phyloP scores from a whole-genome alignment of 2,113 vertebrate species.

The Rana temporaria region DNA sequence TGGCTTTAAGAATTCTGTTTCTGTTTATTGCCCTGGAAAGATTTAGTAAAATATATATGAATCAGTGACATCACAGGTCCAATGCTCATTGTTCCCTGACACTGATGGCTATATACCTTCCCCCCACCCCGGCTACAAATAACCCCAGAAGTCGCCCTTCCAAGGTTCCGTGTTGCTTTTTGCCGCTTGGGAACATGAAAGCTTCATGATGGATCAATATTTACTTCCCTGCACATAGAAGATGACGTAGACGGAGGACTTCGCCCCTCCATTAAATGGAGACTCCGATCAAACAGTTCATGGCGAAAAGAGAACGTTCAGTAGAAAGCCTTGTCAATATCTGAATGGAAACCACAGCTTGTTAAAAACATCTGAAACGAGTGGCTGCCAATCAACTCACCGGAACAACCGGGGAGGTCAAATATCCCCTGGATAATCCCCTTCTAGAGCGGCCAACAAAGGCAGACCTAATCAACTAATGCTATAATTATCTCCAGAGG shows the following conservation, averaged over 20 bases:
- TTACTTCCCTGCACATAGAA: neutral
- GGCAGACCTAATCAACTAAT: constrained; percentile 54
- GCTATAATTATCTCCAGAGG: constrained; percentile 35
- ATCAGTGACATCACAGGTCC: too few relatives aligned
- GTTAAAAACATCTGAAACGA: constrained; percentile 34
- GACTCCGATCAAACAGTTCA: constrained; percentile 34
- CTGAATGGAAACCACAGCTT: constrained; percentile 36
- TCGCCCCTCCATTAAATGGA: neutral
- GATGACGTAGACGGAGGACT: constrained; percentile 1
- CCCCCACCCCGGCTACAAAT: too few relatives aligned
- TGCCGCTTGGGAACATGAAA: neutral
- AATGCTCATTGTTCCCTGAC: too few relatives aligned
- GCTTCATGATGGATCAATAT: constrained; percentile 4
- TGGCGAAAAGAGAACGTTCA: constrained; percentile 30
- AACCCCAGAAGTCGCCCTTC: neutral
- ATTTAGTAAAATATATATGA: too few relatives aligned
- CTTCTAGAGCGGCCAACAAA: constrained; percentile 45
- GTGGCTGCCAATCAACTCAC: constrained; percentile 45
- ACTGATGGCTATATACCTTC: too few relatives aligned
- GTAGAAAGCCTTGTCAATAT: constrained; percentile 39
- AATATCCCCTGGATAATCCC: constrained; percentile 40
- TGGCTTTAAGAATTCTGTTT: too few relatives aligned
- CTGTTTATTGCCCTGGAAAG: too few relatives aligned
- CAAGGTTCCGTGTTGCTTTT: neutral
- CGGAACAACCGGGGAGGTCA: constrained; percentile 53